Percentiles rank a stretch among this genome's conserved stretches.
phyloP scores from a whole-genome alignment of 2,113 vertebrate species.

The Thamnophis sirtalis region DNA sequence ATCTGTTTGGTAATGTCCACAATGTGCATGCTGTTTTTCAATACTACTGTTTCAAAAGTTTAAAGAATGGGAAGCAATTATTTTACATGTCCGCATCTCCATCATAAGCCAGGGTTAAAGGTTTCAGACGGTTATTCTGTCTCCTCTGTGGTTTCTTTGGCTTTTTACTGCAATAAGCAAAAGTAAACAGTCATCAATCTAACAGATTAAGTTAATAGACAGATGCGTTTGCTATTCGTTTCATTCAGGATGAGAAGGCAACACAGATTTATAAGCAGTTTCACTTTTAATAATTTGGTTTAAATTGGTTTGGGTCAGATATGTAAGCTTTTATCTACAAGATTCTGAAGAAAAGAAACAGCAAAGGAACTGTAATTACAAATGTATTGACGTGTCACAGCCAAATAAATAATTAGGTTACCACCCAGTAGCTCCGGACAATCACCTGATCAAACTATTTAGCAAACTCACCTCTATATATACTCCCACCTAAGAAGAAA shows the following conservation, averaged over 20 bases:
- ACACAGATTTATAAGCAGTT: not conserved
- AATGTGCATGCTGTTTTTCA: conserved; percentile 51
- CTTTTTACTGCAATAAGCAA: conserved; percentile 85
- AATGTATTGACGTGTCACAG: not conserved
- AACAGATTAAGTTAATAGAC: not conserved
- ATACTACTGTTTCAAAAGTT: conserved; percentile 45
- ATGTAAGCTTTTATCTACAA: not conserved
- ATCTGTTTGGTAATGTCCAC: conserved; percentile 48
- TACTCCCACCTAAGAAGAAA: not conserved
- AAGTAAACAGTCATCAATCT: conserved; percentile 42
- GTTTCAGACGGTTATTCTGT: conserved; percentile 96
- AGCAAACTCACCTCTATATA: not conserved
- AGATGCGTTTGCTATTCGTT: not conserved
- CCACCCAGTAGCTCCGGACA: not conserved
- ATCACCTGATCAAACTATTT: not conserved
- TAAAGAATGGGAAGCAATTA: conserved; percentile 34
- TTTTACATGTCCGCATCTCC: conserved; percentile 95
- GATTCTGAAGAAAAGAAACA: not conserved
- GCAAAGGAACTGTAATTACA: not conserved
- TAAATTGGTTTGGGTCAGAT: not conserved
- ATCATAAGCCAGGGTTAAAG: conserved; percentile 96
- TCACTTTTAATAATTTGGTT: not conserved
- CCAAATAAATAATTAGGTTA: not conserved
- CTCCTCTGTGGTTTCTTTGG: conserved; percentile 97
- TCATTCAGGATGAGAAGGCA: not conserved